Evolutionary conservation across 2,113 vertebrate genomes (phyloP).

Genomic region (Tylochromis polylepis): DNA sequence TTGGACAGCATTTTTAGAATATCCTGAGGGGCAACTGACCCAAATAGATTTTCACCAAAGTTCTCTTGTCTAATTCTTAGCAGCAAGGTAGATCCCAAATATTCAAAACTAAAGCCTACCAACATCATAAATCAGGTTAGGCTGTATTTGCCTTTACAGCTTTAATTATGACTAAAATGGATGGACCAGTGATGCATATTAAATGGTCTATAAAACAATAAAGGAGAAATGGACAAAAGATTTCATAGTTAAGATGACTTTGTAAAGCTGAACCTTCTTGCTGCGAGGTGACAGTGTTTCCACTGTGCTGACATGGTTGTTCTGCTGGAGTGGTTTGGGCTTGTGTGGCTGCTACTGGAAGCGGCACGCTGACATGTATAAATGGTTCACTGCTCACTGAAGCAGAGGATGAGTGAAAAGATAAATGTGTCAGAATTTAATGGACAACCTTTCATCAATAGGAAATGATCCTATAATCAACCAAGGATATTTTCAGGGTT

Average conservation of each 20-base stretch:
- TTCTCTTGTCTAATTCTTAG: not conserved
- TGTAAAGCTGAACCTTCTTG: not conserved
- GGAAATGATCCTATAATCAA: not conserved
- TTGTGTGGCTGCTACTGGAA: not conserved
- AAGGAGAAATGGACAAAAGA: not conserved
- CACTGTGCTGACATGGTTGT: not conserved
- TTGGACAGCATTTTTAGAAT: conserved; percentile 54
- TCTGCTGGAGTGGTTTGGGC: not conserved
- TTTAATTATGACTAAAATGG: not conserved
- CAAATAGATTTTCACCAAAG: conserved; percentile 26
- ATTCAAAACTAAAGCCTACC: not conserved
- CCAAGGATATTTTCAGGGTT: not conserved
- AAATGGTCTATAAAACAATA: not conserved
- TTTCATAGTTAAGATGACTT: not conserved
- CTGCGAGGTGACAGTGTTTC: not conserved
- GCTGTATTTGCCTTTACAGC: not conserved
- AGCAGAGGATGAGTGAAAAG: not conserved
- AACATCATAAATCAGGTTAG: not conserved
- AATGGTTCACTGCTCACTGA: not conserved
- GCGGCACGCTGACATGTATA: not conserved
- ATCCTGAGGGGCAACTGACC: conserved; percentile 27
- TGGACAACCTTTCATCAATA: not conserved
- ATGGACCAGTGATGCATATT: not conserved
- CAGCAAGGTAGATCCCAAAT: not conserved
- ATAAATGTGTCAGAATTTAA: not conserved